Conservation (phyloP, 2,113 vertebrate genomes). For the Engraulis encrasicolus region DNA sequence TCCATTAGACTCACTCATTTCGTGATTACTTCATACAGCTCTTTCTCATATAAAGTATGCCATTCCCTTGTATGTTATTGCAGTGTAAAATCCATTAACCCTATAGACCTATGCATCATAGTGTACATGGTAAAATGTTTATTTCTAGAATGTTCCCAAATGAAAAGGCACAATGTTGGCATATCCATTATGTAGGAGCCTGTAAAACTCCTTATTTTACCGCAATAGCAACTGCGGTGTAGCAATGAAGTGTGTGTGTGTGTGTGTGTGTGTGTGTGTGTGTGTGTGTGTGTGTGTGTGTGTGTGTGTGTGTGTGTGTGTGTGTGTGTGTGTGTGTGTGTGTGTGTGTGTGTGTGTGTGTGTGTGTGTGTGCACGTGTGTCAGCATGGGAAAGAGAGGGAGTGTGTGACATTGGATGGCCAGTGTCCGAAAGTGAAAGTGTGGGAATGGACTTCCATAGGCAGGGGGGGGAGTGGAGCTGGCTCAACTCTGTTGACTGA, state of each 20-base stretch:
- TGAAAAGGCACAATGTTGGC: no score
- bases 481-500: slow-evolving; percentile 39
- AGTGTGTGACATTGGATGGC: background rate
- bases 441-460: slow-evolving; percentile 21
- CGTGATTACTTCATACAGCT: no score
- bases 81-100: background rate
- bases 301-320: background rate
- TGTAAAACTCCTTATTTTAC: background rate
- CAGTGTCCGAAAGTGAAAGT: background rate
- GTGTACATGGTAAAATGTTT: background rate
- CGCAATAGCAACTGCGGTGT: no score
- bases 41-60: no score
- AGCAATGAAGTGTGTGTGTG: background rate
- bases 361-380: background rate
- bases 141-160: no score
- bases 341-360: background rate
- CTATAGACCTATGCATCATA: background rate
- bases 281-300: background rate
- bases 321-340: background rate
- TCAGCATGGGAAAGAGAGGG: background rate
- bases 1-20: no score
- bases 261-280: background rate
- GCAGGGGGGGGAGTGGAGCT: background rate
- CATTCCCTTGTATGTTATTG: no score
- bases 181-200: background rate